Evolutionary conservation across 2,797 vertebrate species (phyloP).

Genomic region (Amblyopsis hoosieri): DNA sequence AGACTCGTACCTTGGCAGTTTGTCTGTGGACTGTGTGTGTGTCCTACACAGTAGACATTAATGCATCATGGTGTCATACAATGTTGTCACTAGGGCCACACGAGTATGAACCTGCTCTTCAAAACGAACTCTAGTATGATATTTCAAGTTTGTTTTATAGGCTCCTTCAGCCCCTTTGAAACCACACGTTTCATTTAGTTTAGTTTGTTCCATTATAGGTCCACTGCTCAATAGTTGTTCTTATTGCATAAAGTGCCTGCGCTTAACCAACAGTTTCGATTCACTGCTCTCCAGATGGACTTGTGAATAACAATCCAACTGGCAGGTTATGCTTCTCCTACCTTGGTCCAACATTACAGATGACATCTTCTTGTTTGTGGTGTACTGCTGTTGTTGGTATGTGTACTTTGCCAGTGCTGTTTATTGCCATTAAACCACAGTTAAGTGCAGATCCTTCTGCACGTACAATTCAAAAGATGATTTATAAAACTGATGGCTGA

Average conservation of each 20-base stretch:
- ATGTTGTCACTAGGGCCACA: slow-evolving; percentile 36
- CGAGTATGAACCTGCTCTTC: slow-evolving; percentile 16
- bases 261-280: too few species aligned
- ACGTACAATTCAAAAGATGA: slow-evolving; percentile 26
- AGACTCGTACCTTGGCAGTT: not conserved
- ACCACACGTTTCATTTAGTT: not conserved
- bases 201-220: too few species aligned
- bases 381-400: slow-evolving; percentile 16
- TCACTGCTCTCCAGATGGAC: too few species aligned
- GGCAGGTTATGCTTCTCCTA: not conserved
- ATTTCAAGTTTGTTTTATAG: not conserved
- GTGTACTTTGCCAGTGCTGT: slow-evolving; percentile 18
- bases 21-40: not conserved
- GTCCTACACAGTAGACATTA: not conserved
- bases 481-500: slow-evolving; percentile 17
- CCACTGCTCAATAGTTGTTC: too few species aligned
- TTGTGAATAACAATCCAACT: too few species aligned
- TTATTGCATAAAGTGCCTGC: too few species aligned
- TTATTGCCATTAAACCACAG: slow-evolving; percentile 36
- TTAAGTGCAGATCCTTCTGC: slow-evolving; percentile 29
- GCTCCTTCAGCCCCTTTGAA: not conserved
- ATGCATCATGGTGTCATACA: slow-evolving; percentile 19
- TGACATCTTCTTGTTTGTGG: slow-evolving; percentile 8
- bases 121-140: not conserved
- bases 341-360: not conserved